These are phyloP conservation scores for Campoplex nolae DNA, from an alignment of 2,888 invertebrate species.

Conservation along the genomic window DNA sequence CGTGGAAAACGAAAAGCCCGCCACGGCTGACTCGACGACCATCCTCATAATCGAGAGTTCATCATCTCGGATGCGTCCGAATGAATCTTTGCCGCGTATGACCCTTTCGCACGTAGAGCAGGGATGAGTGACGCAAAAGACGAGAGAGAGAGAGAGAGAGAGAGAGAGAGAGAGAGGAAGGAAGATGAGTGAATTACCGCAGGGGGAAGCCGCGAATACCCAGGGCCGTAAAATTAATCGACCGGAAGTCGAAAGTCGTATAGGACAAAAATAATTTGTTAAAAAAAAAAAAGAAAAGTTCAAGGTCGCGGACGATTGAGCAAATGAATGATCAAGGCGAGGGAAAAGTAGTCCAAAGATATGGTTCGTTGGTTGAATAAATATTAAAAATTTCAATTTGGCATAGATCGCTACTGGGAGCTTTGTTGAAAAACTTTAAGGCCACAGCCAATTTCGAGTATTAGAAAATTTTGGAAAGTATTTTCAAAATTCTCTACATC, in stretches of 20 bases:
- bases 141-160: conserved; percentile 22
- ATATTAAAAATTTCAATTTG: not conserved
- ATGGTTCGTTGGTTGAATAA: not conserved
- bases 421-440: not conserved
- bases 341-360: not conserved
- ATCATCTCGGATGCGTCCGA: conserved; percentile 58
- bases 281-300: not conserved
- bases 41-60: conserved; percentile 46
- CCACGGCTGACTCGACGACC: conserved; percentile 47
- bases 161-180: conserved; percentile 21
- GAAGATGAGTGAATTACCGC: conserved; percentile 45
- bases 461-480: no score
- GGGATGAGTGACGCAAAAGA: conserved; percentile 33
- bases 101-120: not conserved
- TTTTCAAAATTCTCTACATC: no score
- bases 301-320: not conserved
- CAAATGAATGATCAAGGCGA: not conserved
- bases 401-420: no score
- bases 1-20: conserved; percentile 34
- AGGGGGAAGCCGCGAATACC: conserved; percentile 13
- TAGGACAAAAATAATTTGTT: conserved; percentile 10
- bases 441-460: not conserved
- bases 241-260: conserved; percentile 24
- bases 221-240: conserved; percentile 50
- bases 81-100: conserved; percentile 50